phyloP scores from a whole-genome alignment of 2,113 vertebrate species.

The Archocentrus centrarchus region DNA sequence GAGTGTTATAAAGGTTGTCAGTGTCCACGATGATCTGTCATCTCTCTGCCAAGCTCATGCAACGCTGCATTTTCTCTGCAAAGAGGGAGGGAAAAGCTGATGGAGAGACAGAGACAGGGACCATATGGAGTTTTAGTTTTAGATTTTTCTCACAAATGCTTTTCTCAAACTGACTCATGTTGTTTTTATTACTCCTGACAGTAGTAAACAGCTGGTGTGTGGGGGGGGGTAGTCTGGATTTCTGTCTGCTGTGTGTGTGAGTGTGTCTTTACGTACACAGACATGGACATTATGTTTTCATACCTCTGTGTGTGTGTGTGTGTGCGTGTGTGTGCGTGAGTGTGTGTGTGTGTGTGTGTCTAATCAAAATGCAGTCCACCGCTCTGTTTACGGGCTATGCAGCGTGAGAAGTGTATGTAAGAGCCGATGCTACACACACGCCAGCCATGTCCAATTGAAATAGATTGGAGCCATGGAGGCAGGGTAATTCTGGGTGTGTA shows the following conservation, averaged over 20 bases:
- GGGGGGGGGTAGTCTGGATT: slow-evolving; percentile 30
- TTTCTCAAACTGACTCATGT: slow-evolving; percentile 68
- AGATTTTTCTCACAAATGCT: slow-evolving; percentile 69
- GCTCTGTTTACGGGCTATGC: slow-evolving; percentile 46
- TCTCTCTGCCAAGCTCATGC: slow-evolving; percentile 38
- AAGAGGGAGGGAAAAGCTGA: slow-evolving; percentile 30
- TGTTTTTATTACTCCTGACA: slow-evolving; percentile 73
- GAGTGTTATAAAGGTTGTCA: slow-evolving; percentile 62
- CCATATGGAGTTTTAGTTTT: slow-evolving; percentile 73
- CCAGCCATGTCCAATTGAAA: slow-evolving; percentile 77
- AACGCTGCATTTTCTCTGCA: slow-evolving; percentile 12
- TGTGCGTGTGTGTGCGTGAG: not conserved
- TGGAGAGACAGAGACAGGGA: slow-evolving; percentile 60
- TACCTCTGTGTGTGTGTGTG: not conserved
- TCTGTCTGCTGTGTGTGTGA: slow-evolving; percentile 31
- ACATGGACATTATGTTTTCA: not conserved
- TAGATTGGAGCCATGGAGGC: slow-evolving; percentile 70
- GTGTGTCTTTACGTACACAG: slow-evolving; percentile 10
- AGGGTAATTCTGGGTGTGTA: slow-evolving; percentile 48
- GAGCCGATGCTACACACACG: slow-evolving; percentile 40
- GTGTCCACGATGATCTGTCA: slow-evolving; percentile 54
- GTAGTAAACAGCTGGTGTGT: slow-evolving; percentile 73
- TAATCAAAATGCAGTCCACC: slow-evolving; percentile 49
- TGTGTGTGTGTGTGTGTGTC: not conserved
- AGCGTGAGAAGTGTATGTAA: slow-evolving; percentile 47